Base-by-base conservation (phyloP, 2,113 vertebrate genomes). In the Galbula dea region DNA sequence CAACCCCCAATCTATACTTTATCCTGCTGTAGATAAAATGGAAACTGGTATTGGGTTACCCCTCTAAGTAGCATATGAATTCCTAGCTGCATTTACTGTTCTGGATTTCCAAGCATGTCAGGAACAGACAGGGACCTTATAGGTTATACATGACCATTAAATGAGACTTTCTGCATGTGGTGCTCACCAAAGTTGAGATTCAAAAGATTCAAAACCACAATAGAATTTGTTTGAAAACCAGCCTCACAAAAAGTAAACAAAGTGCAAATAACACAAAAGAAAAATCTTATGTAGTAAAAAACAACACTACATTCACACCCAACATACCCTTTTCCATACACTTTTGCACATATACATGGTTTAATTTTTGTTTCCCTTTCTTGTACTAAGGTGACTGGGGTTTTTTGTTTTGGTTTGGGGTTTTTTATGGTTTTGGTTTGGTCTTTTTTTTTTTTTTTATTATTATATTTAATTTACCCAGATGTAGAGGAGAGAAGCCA, bases 271-370 rank as follows among this genome's bases (percentile, higher is more conserved):
- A 41, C 16, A 17, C 14, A 63, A 69, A 39, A 10, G 5, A 49
- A 46, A 39, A 43, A 48, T 5, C 14, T 2, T 9, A 12, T 0
- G 0, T 20, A 11, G 24, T 29, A 27, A 83, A 34, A 88, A 49
- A 0, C 3, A 20, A 15, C 1, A 36, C 13, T 68, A 8, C 1
- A 2, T 80, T 81, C 18, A 10, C n/a, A 15, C 18, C 11, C 13
- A 65, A 9, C 17, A 23, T 23, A 66, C 5, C 10, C 3, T 61
- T 78, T 82, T 37, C 2, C 7, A 14, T 58, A 8, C 26, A 41
- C 65, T 76, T 82, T 80, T 85, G 18, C 34, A 62, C 16, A 6
- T 32, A 46, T 11, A 3, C 23, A 27, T 66, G 8, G 6, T 26
- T 75, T 89, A 2, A 13, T 36, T 92, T 88, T 61, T 39, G 9